Conservation (phyloP, 2,797 vertebrate genomes). For the Scolopax bukidnonensis region DNA sequence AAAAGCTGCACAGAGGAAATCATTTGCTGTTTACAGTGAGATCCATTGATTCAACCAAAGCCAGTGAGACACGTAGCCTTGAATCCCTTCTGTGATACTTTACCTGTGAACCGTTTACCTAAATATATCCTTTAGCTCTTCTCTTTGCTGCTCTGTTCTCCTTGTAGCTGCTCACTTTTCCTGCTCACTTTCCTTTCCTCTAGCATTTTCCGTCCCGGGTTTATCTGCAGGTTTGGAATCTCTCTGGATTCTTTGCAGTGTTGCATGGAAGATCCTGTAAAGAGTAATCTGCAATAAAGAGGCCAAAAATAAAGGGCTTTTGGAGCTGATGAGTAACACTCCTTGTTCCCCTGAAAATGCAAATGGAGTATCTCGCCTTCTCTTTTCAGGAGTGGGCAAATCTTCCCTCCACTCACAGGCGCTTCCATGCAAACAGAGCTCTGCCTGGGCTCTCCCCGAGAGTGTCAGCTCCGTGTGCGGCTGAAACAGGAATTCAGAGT, state of each 20-base stretch:
- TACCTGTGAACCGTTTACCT: background rate
- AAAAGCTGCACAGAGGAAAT: background rate
- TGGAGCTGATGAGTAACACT: background rate
- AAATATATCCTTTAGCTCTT: background rate
- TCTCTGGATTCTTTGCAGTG: background rate
- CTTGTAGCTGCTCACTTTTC: background rate
- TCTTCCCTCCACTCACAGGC: background rate
- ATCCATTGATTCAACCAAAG: background rate
- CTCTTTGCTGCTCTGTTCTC: background rate
- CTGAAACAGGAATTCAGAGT: background rate
- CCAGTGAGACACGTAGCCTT: rapidly evolving
- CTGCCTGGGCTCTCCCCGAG: background rate
- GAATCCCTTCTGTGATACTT: background rate
- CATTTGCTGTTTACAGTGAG: background rate
- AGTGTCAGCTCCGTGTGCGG: background rate
- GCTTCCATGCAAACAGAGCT: background rate
- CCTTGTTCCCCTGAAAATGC: background rate
- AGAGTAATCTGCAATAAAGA: background rate
- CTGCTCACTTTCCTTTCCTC: background rate
- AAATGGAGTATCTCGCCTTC: background rate
- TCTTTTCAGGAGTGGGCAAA: background rate
- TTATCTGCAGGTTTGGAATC: background rate
- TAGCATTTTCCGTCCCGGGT: background rate
- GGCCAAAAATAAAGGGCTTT: background rate
- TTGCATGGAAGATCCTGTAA: background rate